Percentiles rank a stretch among this genome's conserved stretches.
Conservation (phyloP, 2,113 vertebrate species). For the Cervus canadensis region DNA sequence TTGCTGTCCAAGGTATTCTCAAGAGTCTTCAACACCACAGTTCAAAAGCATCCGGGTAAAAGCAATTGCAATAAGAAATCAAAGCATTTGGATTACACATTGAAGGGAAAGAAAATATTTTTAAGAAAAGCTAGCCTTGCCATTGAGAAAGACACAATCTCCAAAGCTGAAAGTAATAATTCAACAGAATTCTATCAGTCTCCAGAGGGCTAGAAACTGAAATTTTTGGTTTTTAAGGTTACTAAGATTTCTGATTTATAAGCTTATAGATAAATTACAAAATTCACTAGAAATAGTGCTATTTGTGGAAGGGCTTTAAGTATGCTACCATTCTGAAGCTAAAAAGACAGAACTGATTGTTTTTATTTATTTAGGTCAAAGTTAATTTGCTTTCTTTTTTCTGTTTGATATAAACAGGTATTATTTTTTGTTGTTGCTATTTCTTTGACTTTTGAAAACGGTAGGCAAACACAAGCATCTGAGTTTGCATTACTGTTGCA, state of each 20-base stretch:
- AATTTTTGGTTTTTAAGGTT: neutral
- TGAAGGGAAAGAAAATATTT: neutral
- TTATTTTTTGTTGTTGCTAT: neutral
- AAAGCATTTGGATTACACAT: neutral
- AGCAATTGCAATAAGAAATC: neutral
- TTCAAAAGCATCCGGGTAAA: neutral
- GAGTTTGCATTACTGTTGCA: neutral
- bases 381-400: neutral
- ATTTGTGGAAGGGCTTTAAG: neutral
- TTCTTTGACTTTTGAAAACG: slow-evolving; percentile 2
- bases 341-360: neutral
- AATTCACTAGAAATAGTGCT: neutral
- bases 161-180: neutral
- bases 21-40: neutral
- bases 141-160: neutral
- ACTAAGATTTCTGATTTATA: neutral
- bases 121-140: neutral
- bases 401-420: neutral
- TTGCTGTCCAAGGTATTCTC: neutral
- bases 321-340: neutral
- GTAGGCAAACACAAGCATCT: neutral
- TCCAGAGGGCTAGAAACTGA: neutral
- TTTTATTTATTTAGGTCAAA: neutral
- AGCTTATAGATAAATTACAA: neutral
- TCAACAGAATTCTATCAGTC: neutral